Percentiles rank a stretch among this genome's conserved stretches.
Conservation (phyloP, 2,113 vertebrate species). For the Glareola pratincola region DNA sequence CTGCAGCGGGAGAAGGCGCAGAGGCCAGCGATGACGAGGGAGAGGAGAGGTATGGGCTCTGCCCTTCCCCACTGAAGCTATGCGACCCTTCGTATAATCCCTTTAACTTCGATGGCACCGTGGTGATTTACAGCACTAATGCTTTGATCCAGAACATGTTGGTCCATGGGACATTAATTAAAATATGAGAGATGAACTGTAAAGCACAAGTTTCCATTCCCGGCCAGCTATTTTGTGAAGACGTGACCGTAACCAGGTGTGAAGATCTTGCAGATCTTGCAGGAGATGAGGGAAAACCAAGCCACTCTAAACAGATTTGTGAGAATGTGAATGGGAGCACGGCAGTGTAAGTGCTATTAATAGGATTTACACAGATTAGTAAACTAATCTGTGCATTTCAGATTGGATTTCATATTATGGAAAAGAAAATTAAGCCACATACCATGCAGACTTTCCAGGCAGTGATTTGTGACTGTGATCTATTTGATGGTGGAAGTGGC, state of each 20-base stretch:
- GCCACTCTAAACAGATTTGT: background rate
- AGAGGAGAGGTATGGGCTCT: background rate
- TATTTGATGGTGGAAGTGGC: background rate
- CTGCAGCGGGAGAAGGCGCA: background rate
- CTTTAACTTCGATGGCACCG: slow-evolving; percentile 6
- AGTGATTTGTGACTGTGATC: background rate
- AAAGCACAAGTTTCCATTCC: slow-evolving; percentile 1
- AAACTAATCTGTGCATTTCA: slow-evolving; percentile 58
- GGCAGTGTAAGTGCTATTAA: slow-evolving; percentile 34
- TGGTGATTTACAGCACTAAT: slow-evolving; percentile 19
- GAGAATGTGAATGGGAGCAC: slow-evolving; percentile 18
- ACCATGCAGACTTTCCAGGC: slow-evolving; percentile 14
- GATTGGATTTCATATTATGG: slow-evolving; percentile 62
- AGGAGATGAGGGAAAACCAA: slow-evolving; percentile 5
- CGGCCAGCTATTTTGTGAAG: background rate
- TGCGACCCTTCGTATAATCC: background rate
- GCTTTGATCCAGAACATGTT: background rate
- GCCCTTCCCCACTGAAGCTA: background rate
- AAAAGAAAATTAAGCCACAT: slow-evolving; percentile 56
- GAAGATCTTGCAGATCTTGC: background rate
- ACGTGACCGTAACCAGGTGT: background rate
- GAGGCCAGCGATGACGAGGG: background rate
- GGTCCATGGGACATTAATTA: background rate
- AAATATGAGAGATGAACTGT: background rate
- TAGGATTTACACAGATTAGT: slow-evolving; percentile 65